These are phyloP conservation scores for Unio delphinus DNA, from an alignment of 2,888 invertebrate genomes.

Conservation along the genomic window DNA sequence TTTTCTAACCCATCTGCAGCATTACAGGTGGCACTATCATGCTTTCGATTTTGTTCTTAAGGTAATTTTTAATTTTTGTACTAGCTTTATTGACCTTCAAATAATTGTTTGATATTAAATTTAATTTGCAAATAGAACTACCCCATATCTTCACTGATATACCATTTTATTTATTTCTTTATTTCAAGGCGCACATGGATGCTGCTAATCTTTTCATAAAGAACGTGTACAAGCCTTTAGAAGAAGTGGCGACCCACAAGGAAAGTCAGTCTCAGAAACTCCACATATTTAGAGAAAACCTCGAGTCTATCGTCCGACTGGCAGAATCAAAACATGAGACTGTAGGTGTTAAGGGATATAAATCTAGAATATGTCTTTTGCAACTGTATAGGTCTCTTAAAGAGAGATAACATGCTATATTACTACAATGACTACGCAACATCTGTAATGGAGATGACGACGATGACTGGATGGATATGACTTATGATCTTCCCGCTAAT, in stretches of 20 bases:
- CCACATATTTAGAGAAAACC: constrained; percentile 58
- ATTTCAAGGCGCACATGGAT: constrained; percentile 62
- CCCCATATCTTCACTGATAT: background rate
- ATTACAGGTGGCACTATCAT: no score
- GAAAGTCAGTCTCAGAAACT: constrained; percentile 63
- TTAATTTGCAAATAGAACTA: no score
- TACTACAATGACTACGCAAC: no score
- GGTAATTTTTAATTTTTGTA: no score
- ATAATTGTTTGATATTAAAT: no score
- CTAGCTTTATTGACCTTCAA: no score
- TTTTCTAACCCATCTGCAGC: no score
- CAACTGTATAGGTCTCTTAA: no score
- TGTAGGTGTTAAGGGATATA: constrained; percentile 16
- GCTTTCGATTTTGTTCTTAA: no score
- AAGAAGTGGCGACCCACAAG: constrained; percentile 64
- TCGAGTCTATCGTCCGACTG: constrained; percentile 49
- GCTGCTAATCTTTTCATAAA: constrained; percentile 62
- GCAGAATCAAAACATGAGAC: constrained; percentile 30
- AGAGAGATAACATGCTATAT: no score
- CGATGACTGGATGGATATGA: background rate
- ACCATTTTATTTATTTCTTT: constrained; percentile 1
- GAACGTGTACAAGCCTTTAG: constrained; percentile 63
- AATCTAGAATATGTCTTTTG: no score
- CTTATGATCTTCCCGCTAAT: no score
- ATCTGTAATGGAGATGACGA: background rate